phyloP scores from a whole-genome alignment of 2,113 vertebrate species.

The Tringa solitaria region DNA sequence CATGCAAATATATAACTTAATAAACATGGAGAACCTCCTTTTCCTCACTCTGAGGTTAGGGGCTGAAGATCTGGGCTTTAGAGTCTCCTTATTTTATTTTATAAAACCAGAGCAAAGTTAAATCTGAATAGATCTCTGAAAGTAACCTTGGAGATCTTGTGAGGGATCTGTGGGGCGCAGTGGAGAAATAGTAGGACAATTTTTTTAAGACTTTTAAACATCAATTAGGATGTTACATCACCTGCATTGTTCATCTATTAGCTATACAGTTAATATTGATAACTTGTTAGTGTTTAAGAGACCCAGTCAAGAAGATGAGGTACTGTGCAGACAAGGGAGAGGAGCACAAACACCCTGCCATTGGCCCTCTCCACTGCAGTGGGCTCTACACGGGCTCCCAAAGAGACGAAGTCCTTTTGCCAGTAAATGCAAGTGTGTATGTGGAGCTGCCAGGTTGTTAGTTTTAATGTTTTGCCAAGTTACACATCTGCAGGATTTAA shows the following conservation, averaged over 20 bases:
- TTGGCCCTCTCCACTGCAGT: neutral
- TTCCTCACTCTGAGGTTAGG: neutral
- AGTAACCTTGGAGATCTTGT: neutral
- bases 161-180: neutral
- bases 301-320: neutral
- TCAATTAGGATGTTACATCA: neutral
- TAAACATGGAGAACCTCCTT: neutral
- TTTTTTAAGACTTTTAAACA: neutral
- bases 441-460: neutral
- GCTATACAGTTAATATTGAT: neutral
- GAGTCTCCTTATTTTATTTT: neutral
- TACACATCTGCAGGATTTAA: accelerated
- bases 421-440: neutral
- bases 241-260: neutral
- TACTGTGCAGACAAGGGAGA: neutral
- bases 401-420: neutral
- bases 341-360: neutral
- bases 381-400: neutral
- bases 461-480: neutral
- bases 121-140: neutral
- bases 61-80: neutral
- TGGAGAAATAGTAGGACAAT: neutral
- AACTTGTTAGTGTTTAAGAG: neutral
- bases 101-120: neutral
- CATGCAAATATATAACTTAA: neutral